These are phyloP conservation scores for Hexactinellida sp. DNA, from an alignment of 37 sponge, comb jelly and placozoan genomes.

Conservation along the genomic window DNA sequence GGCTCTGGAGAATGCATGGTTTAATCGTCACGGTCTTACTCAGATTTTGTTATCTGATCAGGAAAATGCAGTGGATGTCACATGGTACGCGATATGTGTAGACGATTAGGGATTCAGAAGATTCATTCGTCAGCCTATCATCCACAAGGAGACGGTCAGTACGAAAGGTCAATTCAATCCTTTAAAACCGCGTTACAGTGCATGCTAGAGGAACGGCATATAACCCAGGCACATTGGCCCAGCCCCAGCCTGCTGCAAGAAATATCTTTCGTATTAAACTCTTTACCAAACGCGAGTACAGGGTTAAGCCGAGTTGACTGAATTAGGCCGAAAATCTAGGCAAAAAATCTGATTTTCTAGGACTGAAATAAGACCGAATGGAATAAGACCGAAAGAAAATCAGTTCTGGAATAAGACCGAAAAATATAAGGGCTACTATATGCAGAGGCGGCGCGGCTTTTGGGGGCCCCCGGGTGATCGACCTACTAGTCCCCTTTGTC, in stretches of 20 bases:
- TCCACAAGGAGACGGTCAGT: neutral
- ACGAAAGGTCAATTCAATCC: neutral
- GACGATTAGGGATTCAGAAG: neutral
- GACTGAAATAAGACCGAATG: too few relatives aligned
- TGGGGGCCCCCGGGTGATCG: too few relatives aligned
- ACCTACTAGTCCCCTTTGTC: too few relatives aligned
- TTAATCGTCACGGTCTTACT: neutral
- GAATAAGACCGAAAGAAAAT: too few relatives aligned
- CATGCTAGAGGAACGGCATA: neutral
- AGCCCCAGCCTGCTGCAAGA: neutral
- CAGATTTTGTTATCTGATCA: neutral
- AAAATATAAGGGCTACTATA: too few relatives aligned
- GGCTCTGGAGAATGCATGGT: neutral
- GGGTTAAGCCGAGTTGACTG: too few relatives aligned
- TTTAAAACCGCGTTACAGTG: neutral
- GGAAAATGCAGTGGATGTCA: neutral
- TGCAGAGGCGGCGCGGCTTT: too few relatives aligned
- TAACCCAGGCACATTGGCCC: neutral
- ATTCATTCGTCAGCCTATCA: neutral
- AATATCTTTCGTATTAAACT: neutral
- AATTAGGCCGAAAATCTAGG: too few relatives aligned
- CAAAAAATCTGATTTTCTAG: too few relatives aligned
- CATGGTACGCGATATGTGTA: too few relatives aligned
- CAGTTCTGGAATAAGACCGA: too few relatives aligned
- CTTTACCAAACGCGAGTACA: neutral